phyloP scores from a whole-genome alignment of 2,888 invertebrate genomes.

The Cepaea hortensis region DNA sequence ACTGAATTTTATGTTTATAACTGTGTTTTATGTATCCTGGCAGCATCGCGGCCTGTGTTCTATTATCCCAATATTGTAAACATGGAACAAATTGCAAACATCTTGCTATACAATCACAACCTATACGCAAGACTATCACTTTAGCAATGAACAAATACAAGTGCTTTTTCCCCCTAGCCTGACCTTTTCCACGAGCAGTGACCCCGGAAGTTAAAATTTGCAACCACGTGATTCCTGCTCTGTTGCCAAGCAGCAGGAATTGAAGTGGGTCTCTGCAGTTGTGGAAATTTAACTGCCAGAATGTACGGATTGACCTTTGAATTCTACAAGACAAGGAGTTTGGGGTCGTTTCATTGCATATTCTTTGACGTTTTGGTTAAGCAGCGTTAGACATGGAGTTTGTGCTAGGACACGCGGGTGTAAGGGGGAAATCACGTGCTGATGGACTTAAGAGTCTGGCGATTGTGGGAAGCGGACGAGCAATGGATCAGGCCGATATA shows the following conservation, averaged over 20 bases:
- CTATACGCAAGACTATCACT: background rate
- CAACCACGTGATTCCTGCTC: constrained; percentile 10
- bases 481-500: no score
- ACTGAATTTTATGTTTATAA: background rate
- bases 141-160: background rate
- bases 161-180: background rate
- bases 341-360: no score
- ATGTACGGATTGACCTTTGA: background rate
- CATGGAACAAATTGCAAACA: background rate
- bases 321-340: background rate
- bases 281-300: background rate
- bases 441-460: no score
- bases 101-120: background rate
- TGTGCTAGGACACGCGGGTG: no score
- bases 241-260: background rate
- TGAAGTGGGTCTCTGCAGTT: background rate
- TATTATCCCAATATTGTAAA: background rate
- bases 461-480: no score
- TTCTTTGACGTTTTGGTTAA: no score
- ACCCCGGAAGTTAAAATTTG: constrained; percentile 29
- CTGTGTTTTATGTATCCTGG: background rate
- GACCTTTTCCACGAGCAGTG: constrained; percentile 17
- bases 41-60: background rate
- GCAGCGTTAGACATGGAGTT: no score
- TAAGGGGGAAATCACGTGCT: no score